A percentile compares a stretch with the other conserved stretches of the same genome.
These are phyloP conservation scores for Engraulis encrasicolus DNA, from an alignment of 2,113 vertebrate genomes.

Conservation along the genomic window DNA sequence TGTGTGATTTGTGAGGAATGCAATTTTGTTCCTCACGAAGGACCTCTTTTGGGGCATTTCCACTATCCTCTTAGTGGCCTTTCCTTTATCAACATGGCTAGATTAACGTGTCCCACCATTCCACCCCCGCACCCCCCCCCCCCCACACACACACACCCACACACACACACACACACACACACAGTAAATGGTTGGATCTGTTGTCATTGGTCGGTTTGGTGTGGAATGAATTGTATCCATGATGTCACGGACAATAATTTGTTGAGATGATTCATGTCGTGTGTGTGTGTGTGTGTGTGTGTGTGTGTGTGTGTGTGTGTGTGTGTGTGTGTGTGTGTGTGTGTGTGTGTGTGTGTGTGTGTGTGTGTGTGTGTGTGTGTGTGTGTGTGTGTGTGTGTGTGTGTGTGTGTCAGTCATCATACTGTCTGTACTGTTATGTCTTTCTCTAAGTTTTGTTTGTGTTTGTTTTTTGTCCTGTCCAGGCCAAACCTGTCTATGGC, in stretches of 20 bases:
- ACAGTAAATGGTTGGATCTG: not conserved
- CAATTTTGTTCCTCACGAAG: too few relatives aligned
- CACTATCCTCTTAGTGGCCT: too few relatives aligned
- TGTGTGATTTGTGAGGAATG: too few relatives aligned
- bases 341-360: not conserved
- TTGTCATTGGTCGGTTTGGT: too few relatives aligned
- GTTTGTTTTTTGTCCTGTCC: slow-evolving; percentile 20
- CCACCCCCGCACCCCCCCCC: not conserved
- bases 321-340: not conserved
- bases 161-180: slow-evolving; percentile 1
- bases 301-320: not conserved
- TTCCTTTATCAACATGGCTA: too few relatives aligned
- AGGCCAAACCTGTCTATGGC: slow-evolving; percentile 81
- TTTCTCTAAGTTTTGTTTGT: not conserved
- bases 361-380: slow-evolving; percentile 28
- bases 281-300: slow-evolving; percentile 24
- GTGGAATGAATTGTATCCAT: too few relatives aligned
- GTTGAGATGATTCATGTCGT: slow-evolving; percentile 24
- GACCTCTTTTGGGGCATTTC: too few relatives aligned
- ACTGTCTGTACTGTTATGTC: too few relatives aligned
- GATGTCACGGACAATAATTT: too few relatives aligned
- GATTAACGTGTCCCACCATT: too few relatives aligned
- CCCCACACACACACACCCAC: not conserved
- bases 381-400: slow-evolving; percentile 16
- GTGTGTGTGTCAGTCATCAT: not conserved